These are phyloP conservation scores for Cherax quadricarinatus DNA, from an alignment of 1,140 invertebrate genomes.

Conservation along the genomic window DNA sequence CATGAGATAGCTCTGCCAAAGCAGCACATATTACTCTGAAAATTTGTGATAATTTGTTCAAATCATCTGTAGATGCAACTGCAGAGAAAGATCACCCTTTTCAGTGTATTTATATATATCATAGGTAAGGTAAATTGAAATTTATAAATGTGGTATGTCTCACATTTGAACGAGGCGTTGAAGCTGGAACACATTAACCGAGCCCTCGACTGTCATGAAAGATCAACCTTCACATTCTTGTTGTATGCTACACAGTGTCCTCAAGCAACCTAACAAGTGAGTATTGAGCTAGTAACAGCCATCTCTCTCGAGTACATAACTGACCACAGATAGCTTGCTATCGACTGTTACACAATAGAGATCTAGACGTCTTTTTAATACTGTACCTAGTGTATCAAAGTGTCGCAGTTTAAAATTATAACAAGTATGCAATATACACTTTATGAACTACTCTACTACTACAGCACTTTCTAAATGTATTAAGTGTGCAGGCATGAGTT, in stretches of 20 bases:
- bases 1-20: neutral
- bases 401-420: slow-evolving; percentile 16
- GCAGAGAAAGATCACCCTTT: neutral
- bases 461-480: slow-evolving; percentile 1
- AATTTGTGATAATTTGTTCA: neutral
- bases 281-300: slow-evolving; percentile 22
- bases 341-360: slow-evolving; percentile 14
- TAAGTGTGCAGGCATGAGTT: slow-evolving; percentile 5
- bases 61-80: neutral
- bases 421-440: neutral
- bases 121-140: neutral
- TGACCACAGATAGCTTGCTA: neutral
- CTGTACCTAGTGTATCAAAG: neutral
- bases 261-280: slow-evolving; percentile 17
- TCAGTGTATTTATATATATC: neutral
- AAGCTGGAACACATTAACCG: neutral
- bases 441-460: neutral
- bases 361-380: slow-evolving; percentile 10
- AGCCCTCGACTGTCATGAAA: neutral
- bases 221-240: neutral
- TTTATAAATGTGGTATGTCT: neutral
- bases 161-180: neutral
- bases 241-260: neutral
- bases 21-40: neutral
- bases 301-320: neutral